A percentile compares a stretch with the other conserved stretches of the same genome.
Conservation (phyloP, 2,888 invertebrate species). For the Melikaiella ostensackeni region DNA sequence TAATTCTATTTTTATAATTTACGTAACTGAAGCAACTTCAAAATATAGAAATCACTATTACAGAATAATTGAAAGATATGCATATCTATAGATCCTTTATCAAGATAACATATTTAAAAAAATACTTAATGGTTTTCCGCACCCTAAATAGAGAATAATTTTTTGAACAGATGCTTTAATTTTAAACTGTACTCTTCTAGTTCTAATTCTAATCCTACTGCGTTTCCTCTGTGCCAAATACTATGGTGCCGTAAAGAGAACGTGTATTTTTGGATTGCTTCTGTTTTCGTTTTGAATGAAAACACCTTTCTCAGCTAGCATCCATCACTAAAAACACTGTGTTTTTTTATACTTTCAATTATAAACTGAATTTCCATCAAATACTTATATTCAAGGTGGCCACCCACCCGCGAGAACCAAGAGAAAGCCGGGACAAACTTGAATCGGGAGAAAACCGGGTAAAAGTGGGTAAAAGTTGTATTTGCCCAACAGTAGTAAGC, state of each 20-base stretch:
- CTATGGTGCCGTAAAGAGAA: slow-evolving; percentile 7
- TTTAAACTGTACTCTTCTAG: neutral
- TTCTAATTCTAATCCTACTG: slow-evolving; percentile 20
- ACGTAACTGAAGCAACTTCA: too few relatives aligned
- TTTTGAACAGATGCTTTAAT: neutral
- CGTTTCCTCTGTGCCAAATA: neutral
- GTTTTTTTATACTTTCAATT: slow-evolving; percentile 2
- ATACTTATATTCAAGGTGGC: neutral
- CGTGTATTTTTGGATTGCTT: slow-evolving; percentile 34
- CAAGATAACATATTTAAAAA: neutral
- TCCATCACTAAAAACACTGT: neutral
- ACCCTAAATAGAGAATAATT: too few relatives aligned
- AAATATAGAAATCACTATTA: too few relatives aligned
- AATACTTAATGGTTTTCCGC: neutral
- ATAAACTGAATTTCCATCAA: neutral
- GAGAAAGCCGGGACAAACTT: too few relatives aligned
- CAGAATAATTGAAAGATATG: too few relatives aligned
- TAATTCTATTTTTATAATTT: neutral
- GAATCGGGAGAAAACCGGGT: too few relatives aligned
- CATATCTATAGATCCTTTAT: too few relatives aligned
- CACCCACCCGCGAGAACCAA: too few relatives aligned
- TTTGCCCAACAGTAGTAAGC: too few relatives aligned
- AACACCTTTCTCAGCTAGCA: neutral
- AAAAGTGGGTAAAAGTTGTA: too few relatives aligned
- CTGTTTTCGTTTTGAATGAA: slow-evolving; percentile 18